phyloP scores from a whole-genome alignment of 2,113 vertebrate species.

The Oplegnathus fasciatus region DNA sequence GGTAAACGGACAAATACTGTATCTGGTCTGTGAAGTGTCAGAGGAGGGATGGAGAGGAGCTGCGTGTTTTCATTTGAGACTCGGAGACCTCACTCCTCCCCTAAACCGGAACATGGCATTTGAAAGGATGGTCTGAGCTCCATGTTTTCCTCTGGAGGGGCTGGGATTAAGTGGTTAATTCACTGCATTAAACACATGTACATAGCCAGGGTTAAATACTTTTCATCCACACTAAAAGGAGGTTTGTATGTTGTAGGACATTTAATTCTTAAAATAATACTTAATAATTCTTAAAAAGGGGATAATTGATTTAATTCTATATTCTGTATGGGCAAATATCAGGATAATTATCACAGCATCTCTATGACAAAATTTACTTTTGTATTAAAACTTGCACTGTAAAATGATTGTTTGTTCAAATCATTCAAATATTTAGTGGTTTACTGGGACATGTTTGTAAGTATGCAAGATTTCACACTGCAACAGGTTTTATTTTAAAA shows the following conservation, averaged over 20 bases:
- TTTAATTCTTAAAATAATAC: background rate
- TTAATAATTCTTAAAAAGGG: too few species aligned
- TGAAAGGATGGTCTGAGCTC: background rate
- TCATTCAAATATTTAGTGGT: background rate
- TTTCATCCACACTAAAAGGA: background rate
- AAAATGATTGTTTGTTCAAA: background rate
- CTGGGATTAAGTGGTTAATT: background rate
- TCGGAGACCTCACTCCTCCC: constrained; percentile 33
- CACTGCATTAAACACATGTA: background rate
- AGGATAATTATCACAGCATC: background rate
- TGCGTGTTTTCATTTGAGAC: constrained; percentile 10
- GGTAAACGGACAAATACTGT: background rate
- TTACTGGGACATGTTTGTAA: background rate
- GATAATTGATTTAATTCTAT: background rate
- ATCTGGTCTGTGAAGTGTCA: background rate
- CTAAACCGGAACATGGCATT: constrained; percentile 6
- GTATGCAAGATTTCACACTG: background rate
- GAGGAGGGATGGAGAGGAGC: background rate
- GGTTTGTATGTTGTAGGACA: background rate
- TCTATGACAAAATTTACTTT: background rate
- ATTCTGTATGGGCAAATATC: background rate
- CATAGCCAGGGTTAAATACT: background rate
- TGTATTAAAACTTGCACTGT: background rate
- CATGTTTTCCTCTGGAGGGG: background rate
- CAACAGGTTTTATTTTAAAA: background rate